A percentile compares a stretch with the other conserved stretches of the same genome.
Conservation (phyloP, 1,140 invertebrate genomes). For the Episyrphus balteatus region DNA sequence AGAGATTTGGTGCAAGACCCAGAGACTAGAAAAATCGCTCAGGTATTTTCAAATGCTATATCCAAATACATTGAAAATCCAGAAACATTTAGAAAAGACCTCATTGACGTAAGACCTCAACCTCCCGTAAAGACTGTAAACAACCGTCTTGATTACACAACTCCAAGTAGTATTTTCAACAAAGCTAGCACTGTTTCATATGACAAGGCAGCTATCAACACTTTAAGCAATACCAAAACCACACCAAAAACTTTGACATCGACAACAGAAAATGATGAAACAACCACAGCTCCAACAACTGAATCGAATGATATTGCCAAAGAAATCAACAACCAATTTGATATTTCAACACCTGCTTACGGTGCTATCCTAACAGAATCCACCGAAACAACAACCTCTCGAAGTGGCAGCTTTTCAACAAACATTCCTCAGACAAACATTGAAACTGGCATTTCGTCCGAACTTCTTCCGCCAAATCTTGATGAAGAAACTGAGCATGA, state of each 20-base stretch:
- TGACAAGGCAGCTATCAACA: constrained; percentile 12
- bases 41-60: constrained; percentile 69
- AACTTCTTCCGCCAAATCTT: constrained; percentile 18
- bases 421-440: constrained; percentile 3
- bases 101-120: constrained; percentile 57
- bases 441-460: constrained; percentile 20
- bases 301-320: constrained; percentile 35
- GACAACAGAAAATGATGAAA: constrained; percentile 10
- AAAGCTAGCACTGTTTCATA: too few relatives aligned
- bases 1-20: constrained; percentile 41
- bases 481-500: constrained; percentile 24
- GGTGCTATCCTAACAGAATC: constrained; percentile 22
- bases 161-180: neutral
- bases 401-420: constrained; percentile 1
- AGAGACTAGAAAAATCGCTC: constrained; percentile 62
- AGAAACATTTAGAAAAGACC: constrained; percentile 58
- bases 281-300: constrained; percentile 29
- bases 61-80: constrained; percentile 72
- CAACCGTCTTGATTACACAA: neutral
- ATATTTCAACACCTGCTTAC: constrained; percentile 17
- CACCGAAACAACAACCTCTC: constrained; percentile 20
- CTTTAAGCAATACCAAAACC: constrained; percentile 4
- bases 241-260: neutral
- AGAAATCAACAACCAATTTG: constrained; percentile 37
- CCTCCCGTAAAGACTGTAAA: neutral